Evolutionary conservation across 2,797 vertebrate genomes (phyloP).

Genomic region (Lophotriccus pileatus): DNA sequence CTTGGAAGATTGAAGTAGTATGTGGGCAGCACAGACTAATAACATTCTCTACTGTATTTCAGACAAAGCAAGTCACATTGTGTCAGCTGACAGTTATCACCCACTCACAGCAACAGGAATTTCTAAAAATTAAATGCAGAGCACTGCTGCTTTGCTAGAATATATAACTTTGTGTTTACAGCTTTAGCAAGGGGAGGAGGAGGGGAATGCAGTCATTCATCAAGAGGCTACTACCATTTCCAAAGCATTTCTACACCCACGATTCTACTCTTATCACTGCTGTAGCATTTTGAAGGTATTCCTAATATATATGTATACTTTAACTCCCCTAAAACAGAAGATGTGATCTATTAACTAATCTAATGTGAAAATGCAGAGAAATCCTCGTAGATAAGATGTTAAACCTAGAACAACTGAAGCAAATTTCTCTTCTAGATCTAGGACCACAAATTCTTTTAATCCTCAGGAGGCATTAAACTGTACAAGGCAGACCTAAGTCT

Average conservation of each 20-base stretch:
- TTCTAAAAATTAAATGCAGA: not conserved
- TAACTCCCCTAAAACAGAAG: not conserved
- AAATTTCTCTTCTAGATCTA: not conserved
- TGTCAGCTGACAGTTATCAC: conserved; percentile 12
- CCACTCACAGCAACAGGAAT: not conserved
- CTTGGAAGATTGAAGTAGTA: not conserved
- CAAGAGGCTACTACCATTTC: not conserved
- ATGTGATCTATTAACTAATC: not conserved
- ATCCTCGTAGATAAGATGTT: not conserved
- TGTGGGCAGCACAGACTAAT: not conserved
- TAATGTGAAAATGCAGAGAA: not conserved
- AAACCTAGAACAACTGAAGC: not conserved
- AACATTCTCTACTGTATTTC: not conserved
- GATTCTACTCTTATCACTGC: not conserved
- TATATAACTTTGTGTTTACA: not conserved
- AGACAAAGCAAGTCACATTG: conserved; percentile 1
- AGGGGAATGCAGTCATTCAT: not conserved
- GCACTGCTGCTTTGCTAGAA: not conserved
- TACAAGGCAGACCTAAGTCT: not conserved
- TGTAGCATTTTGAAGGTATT: too few species aligned
- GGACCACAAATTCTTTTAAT: not conserved
- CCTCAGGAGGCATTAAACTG: not conserved
- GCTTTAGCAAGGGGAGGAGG: not conserved
- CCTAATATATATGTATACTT: not conserved
- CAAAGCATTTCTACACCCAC: not conserved